Conservation (phyloP, 2,113 vertebrate genomes). For the Pseudonaja textilis region DNA sequence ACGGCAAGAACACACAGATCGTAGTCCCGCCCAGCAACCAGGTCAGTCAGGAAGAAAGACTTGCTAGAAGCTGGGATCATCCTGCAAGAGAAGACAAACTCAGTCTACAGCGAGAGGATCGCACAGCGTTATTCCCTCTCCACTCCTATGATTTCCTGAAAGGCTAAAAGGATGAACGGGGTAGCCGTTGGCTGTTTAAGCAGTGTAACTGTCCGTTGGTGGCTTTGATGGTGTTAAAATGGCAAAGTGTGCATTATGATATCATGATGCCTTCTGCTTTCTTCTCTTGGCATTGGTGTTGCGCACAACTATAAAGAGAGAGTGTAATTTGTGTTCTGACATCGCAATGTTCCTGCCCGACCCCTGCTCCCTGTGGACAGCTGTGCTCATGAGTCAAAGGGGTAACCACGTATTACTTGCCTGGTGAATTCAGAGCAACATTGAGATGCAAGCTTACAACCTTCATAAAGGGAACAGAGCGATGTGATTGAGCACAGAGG, state of each 20-base stretch:
- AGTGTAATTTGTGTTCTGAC: not conserved
- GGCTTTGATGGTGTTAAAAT: not conserved
- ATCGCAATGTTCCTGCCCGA: not conserved
- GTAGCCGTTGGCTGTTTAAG: not conserved
- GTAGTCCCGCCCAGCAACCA: conserved; percentile 85
- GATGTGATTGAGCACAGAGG: no score
- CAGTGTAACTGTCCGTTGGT: not conserved
- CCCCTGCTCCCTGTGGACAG: not conserved
- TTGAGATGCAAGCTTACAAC: not conserved
- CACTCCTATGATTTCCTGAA: not conserved
- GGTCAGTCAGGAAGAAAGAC: conserved; percentile 88
- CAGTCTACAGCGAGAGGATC: not conserved
- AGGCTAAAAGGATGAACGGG: not conserved
- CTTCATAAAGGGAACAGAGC: not conserved
- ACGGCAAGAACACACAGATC: conserved; percentile 90
- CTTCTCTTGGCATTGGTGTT: not conserved
- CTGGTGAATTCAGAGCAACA: not conserved
- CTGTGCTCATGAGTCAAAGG: not conserved
- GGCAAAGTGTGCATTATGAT: not conserved
- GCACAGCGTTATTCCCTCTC: not conserved
- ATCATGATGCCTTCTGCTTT: not conserved
- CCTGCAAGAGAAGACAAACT: conserved; percentile 64
- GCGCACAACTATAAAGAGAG: not conserved
- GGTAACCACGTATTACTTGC: no score
- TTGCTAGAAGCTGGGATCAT: conserved; percentile 90